Evolutionary conservation across 2,113 vertebrate genomes (phyloP).

Genomic region (Steatornis caripensis): DNA sequence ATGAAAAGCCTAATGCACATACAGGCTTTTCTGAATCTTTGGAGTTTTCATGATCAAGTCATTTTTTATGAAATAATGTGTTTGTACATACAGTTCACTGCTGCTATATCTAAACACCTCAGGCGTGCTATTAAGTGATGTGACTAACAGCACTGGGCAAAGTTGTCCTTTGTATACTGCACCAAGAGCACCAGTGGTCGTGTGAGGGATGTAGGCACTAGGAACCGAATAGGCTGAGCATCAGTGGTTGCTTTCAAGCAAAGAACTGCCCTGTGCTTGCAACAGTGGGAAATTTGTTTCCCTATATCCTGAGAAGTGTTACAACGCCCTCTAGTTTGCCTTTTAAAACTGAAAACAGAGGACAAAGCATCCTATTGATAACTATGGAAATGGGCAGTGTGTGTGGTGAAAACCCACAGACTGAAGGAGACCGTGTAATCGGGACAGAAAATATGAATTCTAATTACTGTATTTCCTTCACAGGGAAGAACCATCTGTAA

Average conservation of each 20-base stretch:
- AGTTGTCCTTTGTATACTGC: too few relatives aligned
- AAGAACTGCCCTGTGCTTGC: neutral
- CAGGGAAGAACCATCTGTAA: neutral
- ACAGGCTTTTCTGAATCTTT: neutral
- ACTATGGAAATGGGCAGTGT: neutral
- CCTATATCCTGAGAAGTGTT: neutral
- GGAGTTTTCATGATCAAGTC: neutral
- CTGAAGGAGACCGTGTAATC: neutral
- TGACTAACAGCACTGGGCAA: neutral
- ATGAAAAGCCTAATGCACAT: neutral
- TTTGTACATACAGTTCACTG: neutral
- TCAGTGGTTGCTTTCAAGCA: neutral
- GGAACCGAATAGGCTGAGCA: neutral
- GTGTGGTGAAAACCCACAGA: neutral
- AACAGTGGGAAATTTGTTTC: neutral
- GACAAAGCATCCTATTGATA: neutral
- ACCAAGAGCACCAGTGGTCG: rapidly evolving
- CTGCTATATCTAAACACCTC: neutral
- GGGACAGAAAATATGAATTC: neutral
- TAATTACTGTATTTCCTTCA: neutral
- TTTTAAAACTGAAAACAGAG: neutral
- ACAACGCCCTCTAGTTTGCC: neutral
- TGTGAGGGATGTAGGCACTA: neutral
- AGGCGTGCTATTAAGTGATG: rapidly evolving
- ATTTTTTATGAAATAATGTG: neutral